These are phyloP conservation scores for Hirudinaria manillensis DNA, from an alignment of 2,888 invertebrate species.

Conservation along the genomic window DNA sequence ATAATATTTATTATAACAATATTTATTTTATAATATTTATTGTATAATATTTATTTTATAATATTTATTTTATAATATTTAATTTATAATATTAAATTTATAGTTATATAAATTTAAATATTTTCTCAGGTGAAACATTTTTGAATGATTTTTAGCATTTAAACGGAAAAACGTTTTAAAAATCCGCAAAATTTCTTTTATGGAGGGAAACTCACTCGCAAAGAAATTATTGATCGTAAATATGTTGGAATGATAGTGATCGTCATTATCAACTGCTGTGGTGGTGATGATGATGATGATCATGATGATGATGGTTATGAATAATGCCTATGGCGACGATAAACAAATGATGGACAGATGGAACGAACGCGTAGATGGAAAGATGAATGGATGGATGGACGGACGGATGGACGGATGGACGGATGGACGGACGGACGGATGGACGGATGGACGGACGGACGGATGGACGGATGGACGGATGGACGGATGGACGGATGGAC, in stretches of 20 bases:
- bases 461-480: neutral
- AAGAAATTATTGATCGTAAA: no score
- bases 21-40: no score
- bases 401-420: neutral
- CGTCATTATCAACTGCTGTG: neutral
- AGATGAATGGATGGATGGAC: neutral
- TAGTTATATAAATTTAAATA: no score
- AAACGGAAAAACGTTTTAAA: no score
- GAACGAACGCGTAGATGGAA: neutral
- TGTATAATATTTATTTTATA: no score
- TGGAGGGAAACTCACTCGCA: no score
- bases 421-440: neutral
- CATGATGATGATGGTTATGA: neutral
- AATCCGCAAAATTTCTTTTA: no score
- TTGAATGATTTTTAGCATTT: no score
- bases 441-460: neutral
- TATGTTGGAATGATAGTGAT: neutral
- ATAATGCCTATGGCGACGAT: neutral
- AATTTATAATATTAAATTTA: no score
- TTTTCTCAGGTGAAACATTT: no score
- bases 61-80: no score
- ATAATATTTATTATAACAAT: no score
- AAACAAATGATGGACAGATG: neutral
- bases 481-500: neutral
- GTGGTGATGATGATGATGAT: neutral